Evolutionary conservation across 2,888 invertebrate species (phyloP).

Genomic region (Cheilosia grossa): DNA sequence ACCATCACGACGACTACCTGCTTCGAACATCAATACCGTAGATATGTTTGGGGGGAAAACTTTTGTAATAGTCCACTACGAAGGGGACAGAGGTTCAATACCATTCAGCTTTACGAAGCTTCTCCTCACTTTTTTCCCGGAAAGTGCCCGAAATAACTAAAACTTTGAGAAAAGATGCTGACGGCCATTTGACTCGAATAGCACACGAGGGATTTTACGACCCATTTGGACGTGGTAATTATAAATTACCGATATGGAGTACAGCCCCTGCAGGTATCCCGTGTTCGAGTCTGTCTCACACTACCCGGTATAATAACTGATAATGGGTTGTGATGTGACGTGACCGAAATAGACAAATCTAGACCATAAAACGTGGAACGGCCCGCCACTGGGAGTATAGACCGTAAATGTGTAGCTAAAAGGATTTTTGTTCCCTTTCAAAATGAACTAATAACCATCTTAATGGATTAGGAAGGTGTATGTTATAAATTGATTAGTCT

Average conservation of each 20-base stretch:
- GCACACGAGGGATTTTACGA: conserved; percentile 34
- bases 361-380: background rate
- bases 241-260: conserved; percentile 31
- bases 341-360: conserved; percentile 38
- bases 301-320: conserved; percentile 39
- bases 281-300: background rate
- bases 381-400: background rate
- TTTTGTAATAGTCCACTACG: background rate
- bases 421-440: conserved; percentile 16
- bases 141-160: background rate
- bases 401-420: conserved; percentile 1
- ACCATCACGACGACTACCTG: background rate
- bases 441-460: conserved; percentile 20
- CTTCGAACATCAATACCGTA: conserved; percentile 1
- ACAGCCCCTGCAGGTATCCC: background rate
- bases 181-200: conserved; percentile 26
- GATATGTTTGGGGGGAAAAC: background rate
- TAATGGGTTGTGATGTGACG: conserved; percentile 49
- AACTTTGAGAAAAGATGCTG: conserved; percentile 13
- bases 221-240: conserved; percentile 35
- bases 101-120: background rate
- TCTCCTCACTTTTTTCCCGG: background rate
- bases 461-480: conserved; percentile 44
- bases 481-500: conserved; percentile 54
- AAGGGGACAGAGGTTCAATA: background rate